Evolutionary conservation across 1,140 invertebrate genomes (phyloP).

Genomic region (Aricia agestis): DNA sequence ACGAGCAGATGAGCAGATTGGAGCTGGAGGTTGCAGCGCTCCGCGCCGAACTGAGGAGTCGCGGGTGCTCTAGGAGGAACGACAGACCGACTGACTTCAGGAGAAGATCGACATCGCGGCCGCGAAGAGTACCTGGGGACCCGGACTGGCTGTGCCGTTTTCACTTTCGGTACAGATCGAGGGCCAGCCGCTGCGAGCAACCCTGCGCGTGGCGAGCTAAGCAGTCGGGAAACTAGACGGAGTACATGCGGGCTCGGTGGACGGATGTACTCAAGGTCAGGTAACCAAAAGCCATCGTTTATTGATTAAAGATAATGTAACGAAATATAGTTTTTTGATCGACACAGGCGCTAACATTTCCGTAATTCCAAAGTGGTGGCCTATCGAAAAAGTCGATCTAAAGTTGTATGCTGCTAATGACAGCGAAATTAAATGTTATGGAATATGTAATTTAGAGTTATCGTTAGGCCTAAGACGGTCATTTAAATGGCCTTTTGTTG

Average conservation of each 20-base stretch:
- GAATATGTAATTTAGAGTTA: slow-evolving; percentile 21
- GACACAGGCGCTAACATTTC: slow-evolving; percentile 20
- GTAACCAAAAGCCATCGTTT: slow-evolving; percentile 14
- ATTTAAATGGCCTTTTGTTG: slow-evolving; percentile 20
- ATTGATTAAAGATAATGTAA: slow-evolving; percentile 7
- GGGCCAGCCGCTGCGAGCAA: background rate
- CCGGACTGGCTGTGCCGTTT: slow-evolving; percentile 6
- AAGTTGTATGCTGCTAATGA: slow-evolving; percentile 22
- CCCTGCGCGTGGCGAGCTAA: background rate
- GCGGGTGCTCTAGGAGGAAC: background rate
- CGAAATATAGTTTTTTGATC: slow-evolving; percentile 6
- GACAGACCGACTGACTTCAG: background rate
- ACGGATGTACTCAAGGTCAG: slow-evolving; percentile 3
- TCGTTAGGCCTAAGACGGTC: slow-evolving; percentile 15
- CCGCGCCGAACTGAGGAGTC: background rate
- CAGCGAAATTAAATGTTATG: slow-evolving; percentile 20
- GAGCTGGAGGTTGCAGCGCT: slow-evolving; percentile 6
- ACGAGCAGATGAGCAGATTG: background rate
- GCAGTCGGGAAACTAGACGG: background rate
- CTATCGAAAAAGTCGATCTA: background rate
- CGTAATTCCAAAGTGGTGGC: slow-evolving; percentile 15
- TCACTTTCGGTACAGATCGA: background rate
- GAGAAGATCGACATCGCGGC: slow-evolving; percentile 9
- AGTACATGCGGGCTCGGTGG: background rate
- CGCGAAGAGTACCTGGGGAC: background rate